Percentiles rank a stretch among this genome's conserved stretches.
Conservation (phyloP, 2,797 vertebrate genomes). For the Rhodeus uyekii region DNA sequence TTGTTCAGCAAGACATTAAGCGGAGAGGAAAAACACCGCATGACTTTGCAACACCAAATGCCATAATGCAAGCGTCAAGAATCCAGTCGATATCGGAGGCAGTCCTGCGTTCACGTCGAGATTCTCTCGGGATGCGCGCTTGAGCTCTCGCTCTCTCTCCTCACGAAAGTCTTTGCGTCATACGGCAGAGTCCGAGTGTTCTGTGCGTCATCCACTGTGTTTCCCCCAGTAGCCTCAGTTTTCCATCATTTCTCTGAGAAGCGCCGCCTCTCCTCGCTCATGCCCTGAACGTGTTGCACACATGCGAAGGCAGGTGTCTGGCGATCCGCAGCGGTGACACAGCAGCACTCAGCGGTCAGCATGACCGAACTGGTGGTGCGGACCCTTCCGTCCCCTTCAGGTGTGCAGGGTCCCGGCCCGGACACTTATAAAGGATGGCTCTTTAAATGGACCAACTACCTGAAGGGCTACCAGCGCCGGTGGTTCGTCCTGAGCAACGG, state of each 20-base stretch:
- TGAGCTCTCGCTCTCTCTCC: background rate
- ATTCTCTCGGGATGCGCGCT: background rate
- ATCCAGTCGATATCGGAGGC: background rate
- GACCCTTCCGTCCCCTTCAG: conserved; percentile 71
- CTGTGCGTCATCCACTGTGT: conserved; percentile 26
- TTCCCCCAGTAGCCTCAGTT: conserved; percentile 5
- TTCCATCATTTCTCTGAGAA: conserved; percentile 25
- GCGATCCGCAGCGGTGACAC: conserved; percentile 14
- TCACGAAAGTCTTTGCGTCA: conserved; percentile 35
- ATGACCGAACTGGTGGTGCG: conserved; percentile 77
- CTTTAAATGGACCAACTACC: conserved; percentile 96
- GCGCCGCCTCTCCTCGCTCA: conserved; percentile 29
- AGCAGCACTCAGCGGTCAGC: conserved; percentile 52
- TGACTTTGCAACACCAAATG: background rate
- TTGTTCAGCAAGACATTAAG: background rate
- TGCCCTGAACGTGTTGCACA: conserved; percentile 17
- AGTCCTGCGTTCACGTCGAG: background rate
- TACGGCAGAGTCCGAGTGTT: conserved; percentile 9
- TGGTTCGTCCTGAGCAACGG: conserved; percentile 83
- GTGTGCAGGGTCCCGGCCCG: conserved; percentile 64
- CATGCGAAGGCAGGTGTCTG: conserved; percentile 12
- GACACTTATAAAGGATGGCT: conserved; percentile 89
- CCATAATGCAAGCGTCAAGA: background rate
- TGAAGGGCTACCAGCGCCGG: conserved; percentile 94
- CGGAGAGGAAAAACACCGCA: background rate